A percentile compares a stretch with the other conserved stretches of the same genome.
Evolutionary conservation across 2,888 invertebrate genomes (phyloP).

Genomic region (Himalopsyche kuldschensis): DNA sequence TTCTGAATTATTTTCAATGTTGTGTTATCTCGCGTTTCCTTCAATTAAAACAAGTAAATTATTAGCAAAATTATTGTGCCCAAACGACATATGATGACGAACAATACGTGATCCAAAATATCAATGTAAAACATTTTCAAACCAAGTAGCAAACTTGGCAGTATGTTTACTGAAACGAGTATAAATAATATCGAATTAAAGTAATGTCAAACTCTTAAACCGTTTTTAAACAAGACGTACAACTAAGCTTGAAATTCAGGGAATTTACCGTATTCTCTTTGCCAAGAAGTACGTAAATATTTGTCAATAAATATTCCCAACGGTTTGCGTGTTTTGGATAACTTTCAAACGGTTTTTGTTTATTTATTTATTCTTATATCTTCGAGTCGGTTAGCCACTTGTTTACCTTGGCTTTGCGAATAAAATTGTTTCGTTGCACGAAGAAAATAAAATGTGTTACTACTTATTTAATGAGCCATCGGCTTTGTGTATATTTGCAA

Average conservation of each 20-base stretch:
- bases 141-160: no score
- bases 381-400: background rate
- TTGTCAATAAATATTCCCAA: conserved; percentile 24
- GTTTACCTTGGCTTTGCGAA: background rate
- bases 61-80: no score
- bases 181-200: background rate
- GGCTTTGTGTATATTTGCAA: background rate
- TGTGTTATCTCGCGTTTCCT: no score
- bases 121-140: no score
- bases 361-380: background rate
- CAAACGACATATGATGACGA: no score
- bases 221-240: background rate
- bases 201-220: background rate
- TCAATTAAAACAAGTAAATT: no score
- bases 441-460: background rate
- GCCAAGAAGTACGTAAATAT: conserved; percentile 10
- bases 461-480: background rate
- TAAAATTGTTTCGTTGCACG: background rate
- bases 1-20: no score
- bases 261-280: background rate
- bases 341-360: background rate
- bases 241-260: background rate
- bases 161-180: background rate
- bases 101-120: no score
- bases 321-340: background rate